Percentiles rank a stretch among this genome's conserved stretches.
These are phyloP conservation scores for Balanococcus diminutus DNA, from an alignment of 2,888 invertebrate genomes.

Conservation along the genomic window DNA sequence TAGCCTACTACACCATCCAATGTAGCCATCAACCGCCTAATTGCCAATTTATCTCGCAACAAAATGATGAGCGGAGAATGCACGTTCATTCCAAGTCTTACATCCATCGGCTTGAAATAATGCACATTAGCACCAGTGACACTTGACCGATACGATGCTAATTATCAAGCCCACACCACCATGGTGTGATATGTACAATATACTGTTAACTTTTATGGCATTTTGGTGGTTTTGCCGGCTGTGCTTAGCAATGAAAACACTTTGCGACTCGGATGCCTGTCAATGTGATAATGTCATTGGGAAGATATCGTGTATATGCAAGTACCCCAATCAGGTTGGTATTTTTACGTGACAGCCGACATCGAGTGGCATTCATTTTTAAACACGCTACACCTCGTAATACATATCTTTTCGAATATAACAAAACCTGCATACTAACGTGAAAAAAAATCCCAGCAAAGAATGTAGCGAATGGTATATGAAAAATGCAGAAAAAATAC, in stretches of 20 bases:
- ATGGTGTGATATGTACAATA: constrained; percentile 41
- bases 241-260: constrained; percentile 46
- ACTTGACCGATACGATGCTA: constrained; percentile 33
- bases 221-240: constrained; percentile 51
- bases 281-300: constrained; percentile 35
- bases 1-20: neutral
- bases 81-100: neutral
- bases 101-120: neutral
- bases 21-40: neutral
- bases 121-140: neutral
- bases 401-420: neutral
- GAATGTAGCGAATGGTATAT: neutral
- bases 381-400: neutral
- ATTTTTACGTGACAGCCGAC: constrained; percentile 13
- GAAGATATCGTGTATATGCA: constrained; percentile 37
- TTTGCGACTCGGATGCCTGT: constrained; percentile 47
- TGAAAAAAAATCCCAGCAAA: neutral
- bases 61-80: neutral
- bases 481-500: neutral
- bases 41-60: neutral
- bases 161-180: constrained; percentile 45
- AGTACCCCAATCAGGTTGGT: constrained; percentile 31
- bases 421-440: neutral
- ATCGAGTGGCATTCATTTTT: neutral
- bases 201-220: constrained; percentile 33